These are phyloP conservation scores for Zosterops borbonicus DNA, from an alignment of 2,113 vertebrate species.

Conservation along the genomic window DNA sequence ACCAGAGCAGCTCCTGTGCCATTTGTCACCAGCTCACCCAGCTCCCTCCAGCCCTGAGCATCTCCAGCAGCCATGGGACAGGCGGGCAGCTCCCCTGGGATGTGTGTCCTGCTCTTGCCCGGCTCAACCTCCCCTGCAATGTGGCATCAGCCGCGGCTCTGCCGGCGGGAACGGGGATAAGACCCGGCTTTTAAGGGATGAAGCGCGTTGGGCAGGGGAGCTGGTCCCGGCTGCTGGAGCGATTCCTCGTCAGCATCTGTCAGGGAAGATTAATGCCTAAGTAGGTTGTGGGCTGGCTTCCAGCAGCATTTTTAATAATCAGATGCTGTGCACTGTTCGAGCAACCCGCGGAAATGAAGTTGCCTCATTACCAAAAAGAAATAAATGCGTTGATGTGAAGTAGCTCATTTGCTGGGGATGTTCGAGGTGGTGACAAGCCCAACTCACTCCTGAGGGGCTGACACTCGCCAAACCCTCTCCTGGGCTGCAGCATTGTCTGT, in stretches of 20 bases:
- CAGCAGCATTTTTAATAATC: slow-evolving; percentile 59
- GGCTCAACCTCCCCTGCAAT: accelerated
- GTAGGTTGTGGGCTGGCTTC: slow-evolving; percentile 57
- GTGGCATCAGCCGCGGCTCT: not conserved
- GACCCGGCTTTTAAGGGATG: slow-evolving; percentile 51
- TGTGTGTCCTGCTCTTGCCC: not conserved
- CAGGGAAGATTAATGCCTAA: slow-evolving; percentile 60
- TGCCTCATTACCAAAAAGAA: not conserved
- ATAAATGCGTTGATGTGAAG: not conserved
- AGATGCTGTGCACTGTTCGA: not conserved
- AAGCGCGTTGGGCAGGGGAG: not conserved
- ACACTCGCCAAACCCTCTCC: not conserved
- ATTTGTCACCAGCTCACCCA: accelerated
- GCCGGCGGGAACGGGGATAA: not conserved
- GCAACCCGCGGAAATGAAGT: not conserved
- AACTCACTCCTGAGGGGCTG: not conserved
- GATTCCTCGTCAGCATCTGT: slow-evolving; percentile 60
- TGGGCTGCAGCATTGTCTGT: accelerated
- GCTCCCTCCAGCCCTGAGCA: not conserved
- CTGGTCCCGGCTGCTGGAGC: not conserved
- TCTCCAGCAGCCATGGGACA: accelerated
- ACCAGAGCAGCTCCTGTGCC: not conserved
- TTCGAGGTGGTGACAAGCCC: not conserved
- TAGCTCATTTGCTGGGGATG: not conserved
- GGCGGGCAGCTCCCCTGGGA: not conserved